Percentiles rank a stretch among this genome's conserved stretches.
These are phyloP conservation scores for Rosalia funebris DNA, from an alignment of 2,888 invertebrate genomes.

Conservation along the genomic window DNA sequence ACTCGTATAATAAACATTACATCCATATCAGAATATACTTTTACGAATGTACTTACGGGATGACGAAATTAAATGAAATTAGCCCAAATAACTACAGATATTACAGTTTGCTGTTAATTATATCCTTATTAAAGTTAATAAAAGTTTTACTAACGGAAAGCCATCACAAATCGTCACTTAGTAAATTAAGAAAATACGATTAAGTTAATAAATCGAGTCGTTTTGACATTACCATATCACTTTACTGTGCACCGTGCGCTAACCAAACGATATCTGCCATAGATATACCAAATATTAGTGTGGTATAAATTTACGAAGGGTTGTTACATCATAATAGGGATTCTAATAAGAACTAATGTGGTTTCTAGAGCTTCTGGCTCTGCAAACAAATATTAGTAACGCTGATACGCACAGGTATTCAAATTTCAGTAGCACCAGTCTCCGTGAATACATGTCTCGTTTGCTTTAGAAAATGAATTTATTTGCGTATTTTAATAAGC, in stretches of 20 bases:
- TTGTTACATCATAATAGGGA: conserved; percentile 11
- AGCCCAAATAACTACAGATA: no score
- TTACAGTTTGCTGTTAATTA: no score
- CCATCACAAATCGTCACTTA: no score
- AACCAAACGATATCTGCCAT: not conserved
- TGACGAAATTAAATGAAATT: no score
- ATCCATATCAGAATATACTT: no score
- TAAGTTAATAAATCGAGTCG: not conserved
- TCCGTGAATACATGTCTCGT: not conserved
- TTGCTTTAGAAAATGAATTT: not conserved
- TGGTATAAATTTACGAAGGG: conserved; percentile 8
- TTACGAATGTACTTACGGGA: no score
- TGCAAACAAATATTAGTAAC: not conserved
- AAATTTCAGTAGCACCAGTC: conserved; percentile 6
- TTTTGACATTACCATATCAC: not conserved
- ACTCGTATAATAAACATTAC: no score
- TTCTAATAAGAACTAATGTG: conserved; percentile 23
- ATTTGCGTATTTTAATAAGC: not conserved
- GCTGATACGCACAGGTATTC: not conserved
- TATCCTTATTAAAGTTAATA: no score
- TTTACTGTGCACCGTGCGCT: not conserved
- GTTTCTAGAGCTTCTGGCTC: conserved; percentile 11
- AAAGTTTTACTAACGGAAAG: no score
- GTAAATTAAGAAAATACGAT: no score
- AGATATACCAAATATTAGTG: not conserved